phyloP scores from a whole-genome alignment of 2,113 vertebrate genomes.

The Hypomesus transpacificus region DNA sequence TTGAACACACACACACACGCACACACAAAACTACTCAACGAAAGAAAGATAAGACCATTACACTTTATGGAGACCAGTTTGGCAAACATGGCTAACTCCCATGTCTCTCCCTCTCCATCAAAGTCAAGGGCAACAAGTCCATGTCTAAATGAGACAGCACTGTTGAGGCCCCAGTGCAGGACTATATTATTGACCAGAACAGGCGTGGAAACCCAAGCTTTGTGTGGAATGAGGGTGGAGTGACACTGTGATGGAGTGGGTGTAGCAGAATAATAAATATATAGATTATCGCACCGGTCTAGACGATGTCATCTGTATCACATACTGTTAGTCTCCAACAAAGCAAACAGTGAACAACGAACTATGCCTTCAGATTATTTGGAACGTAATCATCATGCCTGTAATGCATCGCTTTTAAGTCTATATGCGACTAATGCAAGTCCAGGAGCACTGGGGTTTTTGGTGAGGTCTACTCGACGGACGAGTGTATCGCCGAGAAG shows the following conservation, averaged over 20 bases:
- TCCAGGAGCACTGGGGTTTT: too few species aligned
- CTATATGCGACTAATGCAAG: too few species aligned
- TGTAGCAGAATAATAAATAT: neutral
- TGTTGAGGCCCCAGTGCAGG: neutral
- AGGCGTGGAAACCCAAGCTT: conserved; percentile 15
- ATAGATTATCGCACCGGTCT: too few species aligned
- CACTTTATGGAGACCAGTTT: conserved; percentile 6
- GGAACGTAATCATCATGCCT: too few species aligned
- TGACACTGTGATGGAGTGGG: neutral
- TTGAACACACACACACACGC: neutral
- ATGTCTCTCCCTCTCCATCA: neutral
- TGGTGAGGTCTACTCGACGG: too few species aligned
- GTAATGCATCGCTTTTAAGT: too few species aligned
- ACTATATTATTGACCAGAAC: conserved; percentile 19
- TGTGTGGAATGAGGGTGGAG: conserved; percentile 29
- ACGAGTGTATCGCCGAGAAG: too few species aligned
- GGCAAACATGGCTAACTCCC: conserved; percentile 15
- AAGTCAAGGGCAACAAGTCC: neutral
- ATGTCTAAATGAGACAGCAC: conserved; percentile 12
- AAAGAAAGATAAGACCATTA: conserved; percentile 25
- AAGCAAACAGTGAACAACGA: too few species aligned
- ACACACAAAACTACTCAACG: neutral
- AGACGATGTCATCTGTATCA: too few species aligned
- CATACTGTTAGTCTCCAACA: too few species aligned
- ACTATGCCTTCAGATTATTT: too few species aligned